Evolutionary conservation across 2,113 vertebrate species (phyloP), one percentile per base, ranked within the genome.

Genomic region (Crotalus viridis): DNA sequence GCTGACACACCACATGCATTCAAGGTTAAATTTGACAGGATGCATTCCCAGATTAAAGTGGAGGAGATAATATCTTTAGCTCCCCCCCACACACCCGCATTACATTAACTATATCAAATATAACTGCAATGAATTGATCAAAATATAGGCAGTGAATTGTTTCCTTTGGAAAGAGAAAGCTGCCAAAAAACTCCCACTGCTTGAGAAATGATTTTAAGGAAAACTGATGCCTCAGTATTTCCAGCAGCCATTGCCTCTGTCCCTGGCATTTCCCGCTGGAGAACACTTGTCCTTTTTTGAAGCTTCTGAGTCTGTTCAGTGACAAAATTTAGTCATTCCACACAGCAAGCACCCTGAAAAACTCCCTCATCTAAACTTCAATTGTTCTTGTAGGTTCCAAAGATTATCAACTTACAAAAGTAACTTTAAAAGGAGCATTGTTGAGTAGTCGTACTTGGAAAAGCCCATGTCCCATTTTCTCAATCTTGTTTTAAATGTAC

Each of bases 281-380:
- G 33, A 94, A 94, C 89, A 89, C 94, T 95, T 97, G 94, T 94
- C 95, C 95, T 96, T 93, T 93, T 97, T 95, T 96, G 95, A 87
- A 95, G 91, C 97, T 96, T 96, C 95, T 96, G 94, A 96, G 95
- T 94, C 93, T 89, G 97, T 93, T 93, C 96, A 92, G 64, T 95
- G 96, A 97, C 22, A 96, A 95, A 97, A 95, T 95, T 95, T 93
- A 97, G 94, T 48, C 81, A 95, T 39, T 97, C 74, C 90, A 96
- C 90, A 96, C 85, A 96, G 94, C 96, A 97, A 95, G 94, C 94
- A 95, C 96, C 97, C 92, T 96, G 95, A 98, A 96, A 97, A 98
- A 97, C 96, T 85, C 95, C 94, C 95, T 97, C 93, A 94, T 95
- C 97, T 97, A 97, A 98, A 96, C 96, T 92, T 91, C 97, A 97